phyloP scores from a whole-genome alignment of 2,113 vertebrate genomes.

The Piprites chloris region DNA sequence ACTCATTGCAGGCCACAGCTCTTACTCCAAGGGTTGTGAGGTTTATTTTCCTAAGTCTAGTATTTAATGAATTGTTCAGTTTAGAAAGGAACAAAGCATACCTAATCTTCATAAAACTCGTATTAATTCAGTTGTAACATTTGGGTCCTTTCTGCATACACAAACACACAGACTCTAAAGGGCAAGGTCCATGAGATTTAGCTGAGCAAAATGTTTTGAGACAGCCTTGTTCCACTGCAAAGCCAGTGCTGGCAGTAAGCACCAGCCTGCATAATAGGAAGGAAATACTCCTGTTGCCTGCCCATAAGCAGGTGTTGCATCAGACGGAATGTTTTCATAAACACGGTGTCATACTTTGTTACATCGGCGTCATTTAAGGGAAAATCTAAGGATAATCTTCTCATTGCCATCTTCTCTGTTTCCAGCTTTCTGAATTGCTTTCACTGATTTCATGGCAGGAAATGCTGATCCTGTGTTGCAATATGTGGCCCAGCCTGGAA shows the following conservation, averaged over 20 bases:
- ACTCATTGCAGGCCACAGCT: not conserved
- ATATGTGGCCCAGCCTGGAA: not conserved
- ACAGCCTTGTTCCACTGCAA: accelerated
- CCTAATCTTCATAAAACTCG: not conserved
- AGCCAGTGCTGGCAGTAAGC: not conserved
- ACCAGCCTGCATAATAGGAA: not conserved
- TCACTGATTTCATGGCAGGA: not conserved
- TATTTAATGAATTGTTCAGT: not conserved
- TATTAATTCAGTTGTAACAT: not conserved
- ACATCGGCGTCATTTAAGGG: not conserved
- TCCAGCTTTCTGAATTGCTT: not conserved
- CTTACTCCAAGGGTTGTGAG: not conserved
- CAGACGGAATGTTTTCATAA: not conserved
- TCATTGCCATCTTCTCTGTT: not conserved
- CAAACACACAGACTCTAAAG: not conserved
- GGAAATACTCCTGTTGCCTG: not conserved
- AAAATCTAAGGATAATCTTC: not conserved
- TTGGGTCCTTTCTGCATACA: not conserved
- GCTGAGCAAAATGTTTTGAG: not conserved
- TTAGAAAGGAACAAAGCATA: not conserved
- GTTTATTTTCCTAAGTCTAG: not conserved
- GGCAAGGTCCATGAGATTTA: not conserved
- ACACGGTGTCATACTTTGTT: not conserved
- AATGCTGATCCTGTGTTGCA: not conserved
- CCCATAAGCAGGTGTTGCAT: not conserved